Conservation (phyloP, 37 sponge, comb jelly and placozoan genomes). For the Dysidea cf. avara region DNA sequence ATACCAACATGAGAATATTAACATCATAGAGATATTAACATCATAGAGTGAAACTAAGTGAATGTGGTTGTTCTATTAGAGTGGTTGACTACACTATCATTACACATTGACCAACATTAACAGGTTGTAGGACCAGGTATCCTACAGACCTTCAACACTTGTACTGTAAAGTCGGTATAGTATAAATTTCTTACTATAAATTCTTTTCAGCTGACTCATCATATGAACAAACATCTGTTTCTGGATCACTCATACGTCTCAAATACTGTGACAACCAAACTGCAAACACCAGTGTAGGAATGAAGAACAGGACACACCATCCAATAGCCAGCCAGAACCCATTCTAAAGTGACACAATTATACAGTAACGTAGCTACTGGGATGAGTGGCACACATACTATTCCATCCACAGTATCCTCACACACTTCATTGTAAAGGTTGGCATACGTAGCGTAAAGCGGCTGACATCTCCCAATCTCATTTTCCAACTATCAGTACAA, state of each 20-base stretch:
- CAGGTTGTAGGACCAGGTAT: too few relatives aligned
- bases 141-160: too few relatives aligned
- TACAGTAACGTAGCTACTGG: neutral
- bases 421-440: constrained; percentile 44
- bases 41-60: too few relatives aligned
- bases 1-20: too few relatives aligned
- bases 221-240: too few relatives aligned
- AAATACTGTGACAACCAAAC: constrained; percentile 47
- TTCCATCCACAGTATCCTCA: constrained; percentile 50
- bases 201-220: too few relatives aligned
- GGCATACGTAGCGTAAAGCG: constrained; percentile 38
- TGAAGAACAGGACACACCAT: constrained; percentile 66
- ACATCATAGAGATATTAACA: too few relatives aligned
- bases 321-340: constrained; percentile 85
- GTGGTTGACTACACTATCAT: too few relatives aligned
- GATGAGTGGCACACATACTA: constrained; percentile 34
- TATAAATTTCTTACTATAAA: too few relatives aligned
- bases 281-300: constrained; percentile 65
- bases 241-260: constrained; percentile 41
- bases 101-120: too few relatives aligned
- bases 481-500: constrained; percentile 25
- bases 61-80: too few relatives aligned
- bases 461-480: constrained; percentile 46
- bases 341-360: constrained; percentile 33
- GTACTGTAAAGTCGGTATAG: too few relatives aligned